Evolutionary conservation across 23 tunicate species (phyloP).

Genomic region (Trididemnum clinides): DNA sequence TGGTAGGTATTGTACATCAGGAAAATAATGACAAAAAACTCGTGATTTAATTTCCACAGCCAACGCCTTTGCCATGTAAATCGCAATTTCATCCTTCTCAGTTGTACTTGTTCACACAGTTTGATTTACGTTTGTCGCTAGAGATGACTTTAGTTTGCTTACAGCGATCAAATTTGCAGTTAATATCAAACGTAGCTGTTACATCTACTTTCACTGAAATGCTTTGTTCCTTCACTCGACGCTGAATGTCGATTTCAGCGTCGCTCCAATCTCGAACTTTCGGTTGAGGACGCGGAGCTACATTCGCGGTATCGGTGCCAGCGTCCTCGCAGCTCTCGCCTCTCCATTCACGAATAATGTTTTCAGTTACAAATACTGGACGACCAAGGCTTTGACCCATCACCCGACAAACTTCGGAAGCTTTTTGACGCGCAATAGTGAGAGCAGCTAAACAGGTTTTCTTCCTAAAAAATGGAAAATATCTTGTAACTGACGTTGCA

Average conservation of each 20-base stretch:
- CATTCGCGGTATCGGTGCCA: neutral
- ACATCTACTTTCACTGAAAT: conserved; percentile 56
- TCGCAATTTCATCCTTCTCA: too few species aligned
- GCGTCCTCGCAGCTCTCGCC: conserved; percentile 34
- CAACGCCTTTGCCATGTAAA: too few species aligned
- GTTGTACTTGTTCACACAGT: too few species aligned
- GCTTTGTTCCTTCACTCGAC: conserved; percentile 55
- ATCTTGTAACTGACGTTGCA: neutral
- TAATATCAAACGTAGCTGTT: conserved; percentile 76
- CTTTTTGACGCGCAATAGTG: conserved; percentile 86
- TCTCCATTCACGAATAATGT: conserved; percentile 52
- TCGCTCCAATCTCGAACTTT: too few species aligned
- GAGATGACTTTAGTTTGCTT: neutral
- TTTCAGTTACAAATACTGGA: conserved; percentile 76
- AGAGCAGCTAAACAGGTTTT: conserved; percentile 84
- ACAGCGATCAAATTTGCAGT: neutral
- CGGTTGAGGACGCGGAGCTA: neutral
- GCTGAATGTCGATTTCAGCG: conserved; percentile 60
- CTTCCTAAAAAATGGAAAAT: conserved; percentile 33
- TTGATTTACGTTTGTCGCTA: neutral
- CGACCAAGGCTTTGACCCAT: conserved; percentile 79
- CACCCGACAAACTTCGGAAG: conserved; percentile 75
- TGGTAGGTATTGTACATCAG: too few species aligned
- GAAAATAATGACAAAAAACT: too few species aligned
- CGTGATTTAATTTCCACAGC: too few species aligned